Percentiles rank a stretch among this genome's conserved stretches.
phyloP scores from a whole-genome alignment of 2,888 invertebrate genomes.

The Caenorhabditis sp. region DNA sequence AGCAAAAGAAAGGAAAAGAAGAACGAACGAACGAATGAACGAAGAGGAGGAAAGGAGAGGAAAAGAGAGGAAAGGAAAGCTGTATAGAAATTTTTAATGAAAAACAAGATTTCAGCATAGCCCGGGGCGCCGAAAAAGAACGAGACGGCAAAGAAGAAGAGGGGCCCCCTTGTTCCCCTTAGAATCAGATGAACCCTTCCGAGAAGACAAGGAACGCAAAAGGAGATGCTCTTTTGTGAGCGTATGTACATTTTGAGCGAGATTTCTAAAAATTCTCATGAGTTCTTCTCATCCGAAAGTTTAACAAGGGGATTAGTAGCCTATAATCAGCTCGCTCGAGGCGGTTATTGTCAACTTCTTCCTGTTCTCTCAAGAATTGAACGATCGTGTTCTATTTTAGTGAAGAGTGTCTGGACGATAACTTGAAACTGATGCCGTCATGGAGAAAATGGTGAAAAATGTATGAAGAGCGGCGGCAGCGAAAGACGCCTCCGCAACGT shows the following conservation, averaged over 20 bases:
- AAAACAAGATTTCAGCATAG: conserved; percentile 53
- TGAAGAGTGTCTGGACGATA: no score
- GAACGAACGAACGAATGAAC: conserved; percentile 14
- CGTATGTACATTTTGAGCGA: no score
- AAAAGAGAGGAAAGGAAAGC: conserved; percentile 18
- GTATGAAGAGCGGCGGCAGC: conserved; percentile 20
- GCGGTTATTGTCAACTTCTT: no score
- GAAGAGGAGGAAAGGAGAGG: conserved; percentile 12
- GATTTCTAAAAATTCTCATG: no score
- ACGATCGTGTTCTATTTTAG: conserved; percentile 38
- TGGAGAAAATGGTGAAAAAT: conserved; percentile 49
- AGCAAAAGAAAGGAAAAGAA: conserved; percentile 5
- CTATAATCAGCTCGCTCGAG: no score
- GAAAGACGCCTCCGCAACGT: conserved; percentile 47
- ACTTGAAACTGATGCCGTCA: conserved; percentile 21
- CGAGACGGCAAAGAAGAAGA: conserved; percentile 13
- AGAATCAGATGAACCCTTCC: background rate
- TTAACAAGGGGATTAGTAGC: background rate
- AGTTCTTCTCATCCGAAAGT: no score
- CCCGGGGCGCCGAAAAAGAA: conserved; percentile 40
- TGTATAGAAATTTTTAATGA: conserved; percentile 52
- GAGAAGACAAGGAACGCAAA: conserved; percentile 8
- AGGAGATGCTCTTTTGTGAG: background rate
- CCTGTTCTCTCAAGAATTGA: no score
- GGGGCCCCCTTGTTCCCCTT: conserved; percentile 15